phyloP scores from a whole-genome alignment of 2,113 vertebrate species.

The Cyanoderma ruficeps region DNA sequence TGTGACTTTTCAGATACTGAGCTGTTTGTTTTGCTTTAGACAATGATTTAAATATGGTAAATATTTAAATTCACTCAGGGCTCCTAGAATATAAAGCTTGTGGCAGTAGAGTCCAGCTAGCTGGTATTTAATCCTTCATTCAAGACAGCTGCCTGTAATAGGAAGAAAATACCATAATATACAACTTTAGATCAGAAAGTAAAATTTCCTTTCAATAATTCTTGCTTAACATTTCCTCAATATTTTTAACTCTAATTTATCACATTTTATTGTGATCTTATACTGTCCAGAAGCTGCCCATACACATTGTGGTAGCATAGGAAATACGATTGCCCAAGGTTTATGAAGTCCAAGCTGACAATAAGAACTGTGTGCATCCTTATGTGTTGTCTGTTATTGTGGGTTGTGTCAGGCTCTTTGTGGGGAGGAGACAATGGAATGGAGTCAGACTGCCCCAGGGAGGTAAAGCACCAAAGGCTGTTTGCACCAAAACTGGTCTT shows the following conservation, averaged over 20 bases:
- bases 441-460: not conserved
- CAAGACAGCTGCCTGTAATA: not conserved
- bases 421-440: not conserved
- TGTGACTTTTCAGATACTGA: not conserved
- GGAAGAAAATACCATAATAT: not conserved
- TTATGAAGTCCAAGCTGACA: not conserved
- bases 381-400: not conserved
- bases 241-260: not conserved
- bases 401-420: not conserved
- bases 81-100: not conserved
- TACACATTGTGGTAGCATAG: not conserved
- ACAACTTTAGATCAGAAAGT: not conserved
- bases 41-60: not conserved
- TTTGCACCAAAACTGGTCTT: not conserved
- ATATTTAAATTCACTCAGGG: not conserved
- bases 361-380: not conserved
- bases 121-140: not conserved
- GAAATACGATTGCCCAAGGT: not conserved
- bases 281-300: not conserved
- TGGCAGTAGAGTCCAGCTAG: not conserved
- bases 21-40: not conserved
- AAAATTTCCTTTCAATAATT: not conserved
- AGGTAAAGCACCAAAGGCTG: not conserved
- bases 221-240: not conserved
- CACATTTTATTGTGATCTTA: not conserved